Conservation (phyloP, 2,797 vertebrate species). For the Eulemur coronatus region DNA sequence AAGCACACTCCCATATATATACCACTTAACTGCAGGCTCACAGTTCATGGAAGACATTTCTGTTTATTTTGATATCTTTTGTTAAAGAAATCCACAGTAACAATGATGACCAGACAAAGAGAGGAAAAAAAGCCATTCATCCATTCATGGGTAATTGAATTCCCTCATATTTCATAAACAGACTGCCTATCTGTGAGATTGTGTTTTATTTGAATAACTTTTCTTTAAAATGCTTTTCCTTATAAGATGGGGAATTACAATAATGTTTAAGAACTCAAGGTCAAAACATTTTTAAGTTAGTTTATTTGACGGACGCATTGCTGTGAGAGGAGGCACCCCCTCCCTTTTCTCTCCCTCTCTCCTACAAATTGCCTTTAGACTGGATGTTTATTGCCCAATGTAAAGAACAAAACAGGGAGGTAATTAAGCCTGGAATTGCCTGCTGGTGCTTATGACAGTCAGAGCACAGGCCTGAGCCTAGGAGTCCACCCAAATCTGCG, state of each 20-base stretch:
- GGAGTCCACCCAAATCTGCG: slow-evolving; percentile 74
- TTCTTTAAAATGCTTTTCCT: slow-evolving; percentile 71
- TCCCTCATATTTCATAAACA: slow-evolving; percentile 78
- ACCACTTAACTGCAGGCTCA: slow-evolving; percentile 57
- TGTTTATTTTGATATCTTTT: slow-evolving; percentile 81
- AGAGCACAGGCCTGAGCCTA: slow-evolving; percentile 77
- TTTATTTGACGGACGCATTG: slow-evolving; percentile 71
- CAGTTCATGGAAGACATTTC: slow-evolving; percentile 74
- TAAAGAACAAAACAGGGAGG: slow-evolving; percentile 80
- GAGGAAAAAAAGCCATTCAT: slow-evolving; percentile 65
- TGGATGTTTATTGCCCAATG: slow-evolving; percentile 75
- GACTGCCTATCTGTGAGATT: slow-evolving; percentile 56
- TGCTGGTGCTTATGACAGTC: slow-evolving; percentile 82
- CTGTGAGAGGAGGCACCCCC: not conserved
- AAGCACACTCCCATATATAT: slow-evolving; percentile 31
- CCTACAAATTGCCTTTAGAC: slow-evolving; percentile 77
- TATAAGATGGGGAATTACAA: slow-evolving; percentile 70
- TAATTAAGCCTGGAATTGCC: slow-evolving; percentile 86
- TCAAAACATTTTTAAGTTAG: slow-evolving; percentile 77
- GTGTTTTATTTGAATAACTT: slow-evolving; percentile 82
- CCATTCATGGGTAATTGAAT: slow-evolving; percentile 78
- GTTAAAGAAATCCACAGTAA: slow-evolving; percentile 77
- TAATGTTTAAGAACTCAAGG: slow-evolving; percentile 78
- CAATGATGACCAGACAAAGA: slow-evolving; percentile 75
- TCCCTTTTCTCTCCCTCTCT: slow-evolving; percentile 10